Evolutionary conservation across 2,888 invertebrate genomes (phyloP).

Genomic region (Pyrocoelia pectoralis): DNA sequence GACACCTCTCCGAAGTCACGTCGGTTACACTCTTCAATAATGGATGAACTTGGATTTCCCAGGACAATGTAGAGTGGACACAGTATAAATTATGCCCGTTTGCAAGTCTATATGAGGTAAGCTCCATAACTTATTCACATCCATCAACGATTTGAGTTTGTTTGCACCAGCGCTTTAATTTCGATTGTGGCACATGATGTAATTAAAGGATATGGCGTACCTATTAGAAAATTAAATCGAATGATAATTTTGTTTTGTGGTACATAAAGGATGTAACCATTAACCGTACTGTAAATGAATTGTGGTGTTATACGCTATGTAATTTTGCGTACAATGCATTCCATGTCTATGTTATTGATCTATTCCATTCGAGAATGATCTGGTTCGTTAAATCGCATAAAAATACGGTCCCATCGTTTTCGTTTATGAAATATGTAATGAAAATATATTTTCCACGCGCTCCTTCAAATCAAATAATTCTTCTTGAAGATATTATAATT

Average conservation of each 20-base stretch:
- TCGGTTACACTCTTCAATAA: slow-evolving; percentile 47
- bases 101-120: slow-evolving; percentile 17
- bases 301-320: slow-evolving; percentile 10
- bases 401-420: slow-evolving; percentile 20
- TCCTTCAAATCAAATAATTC: no score
- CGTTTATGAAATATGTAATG: slow-evolving; percentile 4
- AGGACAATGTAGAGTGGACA: slow-evolving; percentile 47
- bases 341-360: slow-evolving; percentile 27
- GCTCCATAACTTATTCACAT: slow-evolving; percentile 39
- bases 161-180: slow-evolving; percentile 25
- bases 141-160: slow-evolving; percentile 33
- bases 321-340: slow-evolving; percentile 28
- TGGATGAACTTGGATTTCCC: slow-evolving; percentile 49
- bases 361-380: no score
- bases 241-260: slow-evolving; percentile 30
- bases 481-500: no score
- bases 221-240: slow-evolving; percentile 31
- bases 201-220: slow-evolving; percentile 33
- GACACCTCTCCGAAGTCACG: slow-evolving; percentile 41
- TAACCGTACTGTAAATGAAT: slow-evolving; percentile 12
- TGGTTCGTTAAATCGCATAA: slow-evolving; percentile 25
- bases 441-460: no score
- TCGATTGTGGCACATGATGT: slow-evolving; percentile 18
- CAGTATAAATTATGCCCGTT: slow-evolving; percentile 44
- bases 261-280: slow-evolving; percentile 13